These are phyloP conservation scores for Augochlora pura DNA, from an alignment of 1,140 invertebrate species.

Conservation along the genomic window DNA sequence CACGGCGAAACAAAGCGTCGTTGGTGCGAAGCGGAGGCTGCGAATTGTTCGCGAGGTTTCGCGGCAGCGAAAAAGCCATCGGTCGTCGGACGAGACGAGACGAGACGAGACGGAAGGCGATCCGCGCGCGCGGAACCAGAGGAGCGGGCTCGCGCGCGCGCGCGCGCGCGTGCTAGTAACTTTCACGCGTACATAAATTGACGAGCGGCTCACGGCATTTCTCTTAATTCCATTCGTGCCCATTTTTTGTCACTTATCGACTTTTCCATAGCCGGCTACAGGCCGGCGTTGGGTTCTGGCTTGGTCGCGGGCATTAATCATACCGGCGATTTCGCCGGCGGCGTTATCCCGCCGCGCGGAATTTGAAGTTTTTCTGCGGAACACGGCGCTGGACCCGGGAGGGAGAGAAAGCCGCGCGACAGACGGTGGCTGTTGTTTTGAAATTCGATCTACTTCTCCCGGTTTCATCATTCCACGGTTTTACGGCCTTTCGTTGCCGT, in stretches of 20 bases:
- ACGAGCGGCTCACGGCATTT: slow-evolving; percentile 56
- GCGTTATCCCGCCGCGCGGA: slow-evolving; percentile 60
- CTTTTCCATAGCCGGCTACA: slow-evolving; percentile 49
- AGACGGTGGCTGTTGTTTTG: slow-evolving; percentile 55
- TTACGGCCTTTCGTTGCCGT: background rate
- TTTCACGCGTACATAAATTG: slow-evolving; percentile 62
- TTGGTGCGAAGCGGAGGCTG: background rate
- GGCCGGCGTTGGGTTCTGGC: slow-evolving; percentile 55
- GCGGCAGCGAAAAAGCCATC: slow-evolving; percentile 19
- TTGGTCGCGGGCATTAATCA: slow-evolving; percentile 61
- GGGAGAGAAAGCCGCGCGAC: slow-evolving; percentile 61
- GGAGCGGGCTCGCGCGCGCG: too few species aligned
- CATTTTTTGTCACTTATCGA: slow-evolving; percentile 56
- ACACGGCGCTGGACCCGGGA: slow-evolving; percentile 19
- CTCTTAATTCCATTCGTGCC: slow-evolving; percentile 49
- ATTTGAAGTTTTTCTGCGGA: slow-evolving; percentile 65
- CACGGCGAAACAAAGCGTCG: too few species aligned
- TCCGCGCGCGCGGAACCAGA: background rate
- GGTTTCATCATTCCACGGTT: slow-evolving; percentile 44
- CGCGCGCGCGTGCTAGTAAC: slow-evolving; percentile 36
- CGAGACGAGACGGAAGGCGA: background rate
- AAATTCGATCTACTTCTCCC: slow-evolving; percentile 61
- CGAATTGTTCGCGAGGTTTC: slow-evolving; percentile 10
- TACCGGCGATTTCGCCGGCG: slow-evolving; percentile 60
- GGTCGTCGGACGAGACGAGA: background rate